phyloP scores from a whole-genome alignment of 2,797 vertebrate genomes.

The Helicolenus hilgendorfi region DNA sequence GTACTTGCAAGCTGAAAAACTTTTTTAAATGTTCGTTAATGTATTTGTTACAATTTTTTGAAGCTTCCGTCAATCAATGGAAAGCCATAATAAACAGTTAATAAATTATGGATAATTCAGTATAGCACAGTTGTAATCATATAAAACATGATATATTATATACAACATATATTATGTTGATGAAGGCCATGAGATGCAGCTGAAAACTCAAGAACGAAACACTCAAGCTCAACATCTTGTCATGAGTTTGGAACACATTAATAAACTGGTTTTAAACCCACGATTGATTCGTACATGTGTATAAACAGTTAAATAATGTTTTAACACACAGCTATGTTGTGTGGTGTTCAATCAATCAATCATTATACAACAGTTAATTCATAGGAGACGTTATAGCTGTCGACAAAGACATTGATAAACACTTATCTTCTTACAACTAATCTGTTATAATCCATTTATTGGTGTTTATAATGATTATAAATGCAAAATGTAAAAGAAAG shows the following conservation, averaged over 20 bases:
- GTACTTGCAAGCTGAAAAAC: neutral
- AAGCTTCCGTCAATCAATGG: neutral
- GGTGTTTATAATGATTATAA: no score
- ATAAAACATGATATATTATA: neutral
- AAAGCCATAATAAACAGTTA: no score
- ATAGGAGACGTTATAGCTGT: no score
- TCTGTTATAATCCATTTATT: no score
- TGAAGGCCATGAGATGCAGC: neutral
- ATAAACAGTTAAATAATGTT: neutral
- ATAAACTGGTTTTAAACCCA: neutral
- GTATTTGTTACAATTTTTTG: neutral
- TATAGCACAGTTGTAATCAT: neutral
- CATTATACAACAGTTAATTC: no score
- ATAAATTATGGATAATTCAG: neutral
- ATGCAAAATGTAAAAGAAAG: no score
- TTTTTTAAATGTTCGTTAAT: neutral
- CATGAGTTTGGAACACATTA: neutral
- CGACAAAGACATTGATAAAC: no score
- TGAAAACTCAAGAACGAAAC: neutral
- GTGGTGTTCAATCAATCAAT: no score
- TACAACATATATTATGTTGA: neutral
- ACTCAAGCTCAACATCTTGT: no score
- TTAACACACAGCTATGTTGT: neutral
- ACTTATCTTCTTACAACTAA: no score
- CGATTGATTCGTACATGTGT: neutral